A percentile compares a stretch with the other conserved stretches of the same genome.
Evolutionary conservation across 2,797 vertebrate species (phyloP).

Genomic region (Taeniopygia guttata): DNA sequence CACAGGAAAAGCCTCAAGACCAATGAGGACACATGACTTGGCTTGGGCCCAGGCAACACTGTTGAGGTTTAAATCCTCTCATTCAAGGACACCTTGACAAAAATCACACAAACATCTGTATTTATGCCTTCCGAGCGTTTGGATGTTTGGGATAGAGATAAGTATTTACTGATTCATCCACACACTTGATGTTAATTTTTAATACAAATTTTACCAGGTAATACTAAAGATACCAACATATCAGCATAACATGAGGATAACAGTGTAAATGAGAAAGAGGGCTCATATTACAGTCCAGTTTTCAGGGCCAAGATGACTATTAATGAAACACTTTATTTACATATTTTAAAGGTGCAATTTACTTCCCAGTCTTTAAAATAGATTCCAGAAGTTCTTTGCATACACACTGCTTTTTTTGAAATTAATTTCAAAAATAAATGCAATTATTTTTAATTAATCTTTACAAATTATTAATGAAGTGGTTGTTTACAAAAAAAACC

Average conservation of each 20-base stretch:
- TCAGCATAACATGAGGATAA: neutral
- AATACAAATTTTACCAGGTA: neutral
- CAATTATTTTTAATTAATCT: neutral
- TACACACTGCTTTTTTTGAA: neutral
- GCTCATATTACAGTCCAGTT: neutral
- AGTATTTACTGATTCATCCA: neutral
- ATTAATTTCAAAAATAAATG: neutral
- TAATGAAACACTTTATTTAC: neutral
- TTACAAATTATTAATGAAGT: neutral
- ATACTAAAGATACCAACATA: neutral
- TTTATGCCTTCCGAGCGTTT: neutral
- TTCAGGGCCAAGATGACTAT: neutral
- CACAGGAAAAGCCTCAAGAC: conserved; percentile 56
- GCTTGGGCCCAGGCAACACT: conserved; percentile 15
- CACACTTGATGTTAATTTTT: neutral
- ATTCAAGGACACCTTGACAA: conserved; percentile 59
- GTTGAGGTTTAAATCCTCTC: conserved; percentile 43
- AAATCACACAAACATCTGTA: neutral
- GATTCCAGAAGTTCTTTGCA: neutral
- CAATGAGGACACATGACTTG: conserved; percentile 40
- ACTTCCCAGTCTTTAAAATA: neutral
- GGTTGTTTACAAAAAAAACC: neutral
- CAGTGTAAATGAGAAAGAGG: neutral
- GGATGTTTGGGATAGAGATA: neutral
- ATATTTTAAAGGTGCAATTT: neutral